Percentiles rank a stretch among this genome's conserved stretches.
Evolutionary conservation across 2,888 invertebrate species (phyloP).

Genomic region (Andrena marginata): DNA sequence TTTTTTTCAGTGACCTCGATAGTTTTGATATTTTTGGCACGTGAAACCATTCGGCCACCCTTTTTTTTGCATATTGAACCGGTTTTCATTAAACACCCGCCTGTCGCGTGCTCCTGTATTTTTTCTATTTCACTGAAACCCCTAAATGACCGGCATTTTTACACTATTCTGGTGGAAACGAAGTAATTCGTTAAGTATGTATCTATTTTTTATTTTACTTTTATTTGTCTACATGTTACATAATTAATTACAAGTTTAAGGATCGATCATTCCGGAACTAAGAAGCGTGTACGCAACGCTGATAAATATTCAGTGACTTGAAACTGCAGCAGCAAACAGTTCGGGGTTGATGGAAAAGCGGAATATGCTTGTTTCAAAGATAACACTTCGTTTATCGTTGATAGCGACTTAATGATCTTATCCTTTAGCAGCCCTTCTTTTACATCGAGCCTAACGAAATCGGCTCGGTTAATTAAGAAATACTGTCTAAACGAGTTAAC

Average conservation of each 20-base stretch:
- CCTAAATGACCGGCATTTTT: not conserved
- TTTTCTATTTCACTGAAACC: too few relatives aligned
- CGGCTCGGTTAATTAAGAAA: slow-evolving; percentile 68
- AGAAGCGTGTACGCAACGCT: not conserved
- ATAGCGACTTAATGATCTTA: slow-evolving; percentile 20
- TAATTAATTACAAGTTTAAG: not conserved
- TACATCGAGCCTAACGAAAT: slow-evolving; percentile 29
- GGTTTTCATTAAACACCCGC: not conserved
- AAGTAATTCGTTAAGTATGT: not conserved
- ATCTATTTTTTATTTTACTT: not conserved
- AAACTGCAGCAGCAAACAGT: slow-evolving; percentile 21
- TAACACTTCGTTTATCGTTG: slow-evolving; percentile 30
- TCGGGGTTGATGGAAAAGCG: slow-evolving; percentile 22
- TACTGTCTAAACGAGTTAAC: slow-evolving; percentile 63
- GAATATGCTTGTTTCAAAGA: slow-evolving; percentile 32
- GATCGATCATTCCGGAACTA: not conserved
- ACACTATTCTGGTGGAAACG: not conserved
- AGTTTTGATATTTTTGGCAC: slow-evolving; percentile 27
- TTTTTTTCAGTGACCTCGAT: slow-evolving; percentile 15
- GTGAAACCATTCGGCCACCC: slow-evolving; percentile 24
- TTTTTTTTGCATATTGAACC: slow-evolving; percentile 3
- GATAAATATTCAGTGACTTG: slow-evolving; percentile 4
- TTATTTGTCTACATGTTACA: not conserved
- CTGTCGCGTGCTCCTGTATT: not conserved
- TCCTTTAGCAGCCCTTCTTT: slow-evolving; percentile 25